These are phyloP conservation scores for Chrysaora quinquecirrha DNA, from an alignment of 30 jellyfish, hydroid and myxozoan genomes.

Conservation along the genomic window DNA sequence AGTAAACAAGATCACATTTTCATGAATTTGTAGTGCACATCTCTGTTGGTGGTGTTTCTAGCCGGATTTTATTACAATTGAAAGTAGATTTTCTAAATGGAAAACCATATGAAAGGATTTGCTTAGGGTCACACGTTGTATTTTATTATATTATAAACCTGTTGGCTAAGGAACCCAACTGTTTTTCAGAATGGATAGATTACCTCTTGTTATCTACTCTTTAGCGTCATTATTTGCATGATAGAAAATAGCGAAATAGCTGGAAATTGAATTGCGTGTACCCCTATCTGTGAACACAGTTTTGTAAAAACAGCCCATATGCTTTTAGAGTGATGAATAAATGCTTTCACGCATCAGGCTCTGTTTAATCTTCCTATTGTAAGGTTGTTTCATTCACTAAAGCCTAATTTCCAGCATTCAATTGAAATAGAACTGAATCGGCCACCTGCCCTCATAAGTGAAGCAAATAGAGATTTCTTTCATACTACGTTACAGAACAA, in stretches of 20 bases:
- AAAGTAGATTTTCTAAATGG: no score
- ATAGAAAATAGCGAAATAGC: conserved; percentile 54
- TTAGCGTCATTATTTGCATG: conserved; percentile 11
- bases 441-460: conserved; percentile 79
- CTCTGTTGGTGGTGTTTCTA: no score
- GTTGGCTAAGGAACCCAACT: no score
- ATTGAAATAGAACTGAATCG: conserved; percentile 40
- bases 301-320: conserved; percentile 38
- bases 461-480: conserved; percentile 44
- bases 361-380: conserved; percentile 66
- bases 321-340: conserved; percentile 57
- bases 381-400: conserved; percentile 62
- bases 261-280: conserved; percentile 26
- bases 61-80: no score
- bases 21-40: no score
- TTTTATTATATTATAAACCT: no score
- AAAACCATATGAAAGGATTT: no score
- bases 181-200: no score
- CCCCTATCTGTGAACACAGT: conserved; percentile 41
- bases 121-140: no score
- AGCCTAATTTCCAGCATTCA: conserved; percentile 62
- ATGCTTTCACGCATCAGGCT: conserved; percentile 55
- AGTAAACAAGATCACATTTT: no score
- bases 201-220: no score
- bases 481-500: neutral